Percentiles rank a stretch among this genome's conserved stretches.
Evolutionary conservation across 2,797 vertebrate genomes (phyloP).

Genomic region (Manis javanica): DNA sequence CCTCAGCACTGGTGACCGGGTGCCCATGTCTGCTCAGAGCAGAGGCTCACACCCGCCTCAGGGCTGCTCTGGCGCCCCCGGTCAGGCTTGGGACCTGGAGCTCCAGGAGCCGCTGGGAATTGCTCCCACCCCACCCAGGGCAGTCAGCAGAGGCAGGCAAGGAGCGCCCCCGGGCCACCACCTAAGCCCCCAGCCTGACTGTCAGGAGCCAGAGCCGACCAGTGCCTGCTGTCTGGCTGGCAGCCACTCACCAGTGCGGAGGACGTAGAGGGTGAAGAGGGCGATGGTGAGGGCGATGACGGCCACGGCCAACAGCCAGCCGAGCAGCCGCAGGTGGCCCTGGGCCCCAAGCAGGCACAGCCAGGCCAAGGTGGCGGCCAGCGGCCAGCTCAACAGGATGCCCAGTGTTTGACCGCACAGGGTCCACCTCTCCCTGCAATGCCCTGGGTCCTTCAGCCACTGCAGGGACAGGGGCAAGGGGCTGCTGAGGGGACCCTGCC

Average conservation of each 20-base stretch:
- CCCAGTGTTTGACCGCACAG: slow-evolving; percentile 98
- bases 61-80: background rate
- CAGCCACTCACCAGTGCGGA: slow-evolving; percentile 94
- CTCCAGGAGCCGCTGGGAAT: background rate
- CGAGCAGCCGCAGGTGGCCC: slow-evolving; percentile 95
- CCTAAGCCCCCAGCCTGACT: background rate
- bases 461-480: slow-evolving; percentile 68
- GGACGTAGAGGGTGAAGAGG: slow-evolving; percentile 97
- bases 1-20: background rate
- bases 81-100: background rate
- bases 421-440: slow-evolving; percentile 95
- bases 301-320: slow-evolving; percentile 95
- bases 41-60: background rate
- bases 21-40: background rate
- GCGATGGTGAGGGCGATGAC: slow-evolving; percentile 97
- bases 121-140: background rate
- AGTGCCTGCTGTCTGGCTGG: background rate
- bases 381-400: slow-evolving; percentile 96
- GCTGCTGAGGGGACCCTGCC: background rate
- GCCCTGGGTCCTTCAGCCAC: slow-evolving; percentile 96
- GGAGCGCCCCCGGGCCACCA: background rate
- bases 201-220: background rate
- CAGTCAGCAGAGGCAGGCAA: background rate
- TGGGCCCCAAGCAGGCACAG: slow-evolving; percentile 95
- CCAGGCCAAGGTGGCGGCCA: slow-evolving; percentile 97